A percentile compares a stretch with the other conserved stretches of the same genome.
Conservation (phyloP, 2,888 invertebrate species). For the Charanyca ferruginea region DNA sequence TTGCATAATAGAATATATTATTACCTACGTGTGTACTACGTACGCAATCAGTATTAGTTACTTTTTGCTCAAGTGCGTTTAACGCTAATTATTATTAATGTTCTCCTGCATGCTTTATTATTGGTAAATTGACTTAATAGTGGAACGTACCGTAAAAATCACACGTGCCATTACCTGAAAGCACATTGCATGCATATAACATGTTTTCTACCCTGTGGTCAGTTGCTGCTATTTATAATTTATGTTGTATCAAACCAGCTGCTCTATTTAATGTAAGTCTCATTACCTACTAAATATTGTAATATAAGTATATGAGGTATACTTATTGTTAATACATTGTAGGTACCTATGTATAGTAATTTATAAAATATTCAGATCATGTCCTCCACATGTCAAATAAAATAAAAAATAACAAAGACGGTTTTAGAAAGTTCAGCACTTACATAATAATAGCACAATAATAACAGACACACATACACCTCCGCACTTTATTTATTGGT, state of each 20-base stretch:
- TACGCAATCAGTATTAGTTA: background rate
- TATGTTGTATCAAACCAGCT: slow-evolving; percentile 25
- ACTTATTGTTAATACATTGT: too few species aligned
- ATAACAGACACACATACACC: too few species aligned
- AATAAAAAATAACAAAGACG: too few species aligned
- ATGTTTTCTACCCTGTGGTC: slow-evolving; percentile 25
- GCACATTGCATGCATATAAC: slow-evolving; percentile 2
- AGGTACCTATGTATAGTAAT: too few species aligned
- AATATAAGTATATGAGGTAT: too few species aligned
- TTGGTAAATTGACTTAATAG: slow-evolving; percentile 10
- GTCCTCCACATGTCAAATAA: too few species aligned
- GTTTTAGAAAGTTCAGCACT: too few species aligned
- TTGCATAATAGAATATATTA: background rate
- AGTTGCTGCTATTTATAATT: slow-evolving; percentile 13
- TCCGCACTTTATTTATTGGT: too few species aligned
- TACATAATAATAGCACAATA: too few species aligned
- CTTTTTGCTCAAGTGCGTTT: slow-evolving; percentile 5
- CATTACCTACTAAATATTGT: too few species aligned
- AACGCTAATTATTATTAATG: slow-evolving; percentile 58
- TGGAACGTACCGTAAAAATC: background rate
- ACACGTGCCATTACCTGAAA: background rate
- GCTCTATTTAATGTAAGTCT: slow-evolving; percentile 38
- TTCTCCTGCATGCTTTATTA: slow-evolving; percentile 36
- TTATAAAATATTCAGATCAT: too few species aligned
- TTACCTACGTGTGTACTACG: background rate